Evolutionary conservation across 2,113 vertebrate species (phyloP).

Genomic region (Colaptes auratus): DNA sequence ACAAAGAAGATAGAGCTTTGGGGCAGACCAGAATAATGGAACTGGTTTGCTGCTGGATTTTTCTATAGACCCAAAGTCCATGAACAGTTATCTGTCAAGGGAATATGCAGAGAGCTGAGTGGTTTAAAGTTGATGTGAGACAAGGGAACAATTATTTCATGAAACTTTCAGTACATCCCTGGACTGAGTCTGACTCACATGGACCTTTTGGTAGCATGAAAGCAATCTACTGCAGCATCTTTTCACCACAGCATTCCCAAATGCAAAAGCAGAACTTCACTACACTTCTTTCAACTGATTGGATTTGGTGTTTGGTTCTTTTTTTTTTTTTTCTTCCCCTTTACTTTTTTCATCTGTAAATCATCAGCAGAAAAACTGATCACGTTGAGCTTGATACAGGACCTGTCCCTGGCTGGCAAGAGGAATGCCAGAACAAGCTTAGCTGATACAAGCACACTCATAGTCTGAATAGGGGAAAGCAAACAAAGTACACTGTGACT

Average conservation of each 20-base stretch:
- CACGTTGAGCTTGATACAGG: neutral
- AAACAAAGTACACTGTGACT: neutral
- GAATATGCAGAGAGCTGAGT: neutral
- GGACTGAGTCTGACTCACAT: neutral
- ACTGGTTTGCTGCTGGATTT: neutral
- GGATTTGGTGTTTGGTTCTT: neutral
- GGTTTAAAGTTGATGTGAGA: neutral
- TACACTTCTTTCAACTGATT: neutral
- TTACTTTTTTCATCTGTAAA: neutral
- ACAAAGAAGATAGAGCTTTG: neutral
- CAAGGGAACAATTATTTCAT: neutral
- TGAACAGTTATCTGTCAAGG: neutral
- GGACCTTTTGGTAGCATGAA: too few relatives aligned
- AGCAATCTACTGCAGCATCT: neutral
- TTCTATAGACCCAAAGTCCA: neutral
- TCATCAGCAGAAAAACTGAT: neutral
- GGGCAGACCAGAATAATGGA: neutral
- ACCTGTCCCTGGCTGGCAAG: neutral
- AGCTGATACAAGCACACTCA: neutral
- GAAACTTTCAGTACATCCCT: neutral
- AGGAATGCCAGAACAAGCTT: neutral
- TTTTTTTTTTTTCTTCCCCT: too few relatives aligned
- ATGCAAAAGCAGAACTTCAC: accelerated
- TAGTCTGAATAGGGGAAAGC: neutral
- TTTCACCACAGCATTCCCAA: neutral